phyloP scores from a whole-genome alignment of 2,113 vertebrate genomes.

The Ptilonorhynchus violaceus region DNA sequence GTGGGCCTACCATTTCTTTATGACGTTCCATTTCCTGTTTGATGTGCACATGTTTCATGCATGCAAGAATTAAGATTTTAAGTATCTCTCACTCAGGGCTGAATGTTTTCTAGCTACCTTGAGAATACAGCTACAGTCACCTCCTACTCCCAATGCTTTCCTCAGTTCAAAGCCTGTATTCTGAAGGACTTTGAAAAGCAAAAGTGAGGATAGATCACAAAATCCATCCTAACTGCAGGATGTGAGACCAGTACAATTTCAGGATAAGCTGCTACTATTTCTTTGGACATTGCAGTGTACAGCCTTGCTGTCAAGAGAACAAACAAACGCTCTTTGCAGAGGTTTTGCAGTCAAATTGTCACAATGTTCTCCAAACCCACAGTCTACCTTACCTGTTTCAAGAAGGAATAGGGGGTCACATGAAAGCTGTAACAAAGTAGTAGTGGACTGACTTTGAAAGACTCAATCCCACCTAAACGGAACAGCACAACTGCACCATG shows the following conservation, averaged over 20 bases:
- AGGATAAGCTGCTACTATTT: not conserved
- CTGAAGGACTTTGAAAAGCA: not conserved
- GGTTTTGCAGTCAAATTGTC: not conserved
- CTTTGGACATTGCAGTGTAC: not conserved
- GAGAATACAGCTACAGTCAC: not conserved
- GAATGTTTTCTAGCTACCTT: not conserved
- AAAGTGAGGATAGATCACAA: not conserved
- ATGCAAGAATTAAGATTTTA: not conserved
- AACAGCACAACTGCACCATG: not conserved
- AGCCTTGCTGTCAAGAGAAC: not conserved
- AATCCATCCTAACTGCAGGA: not conserved
- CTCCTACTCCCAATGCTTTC: not conserved
- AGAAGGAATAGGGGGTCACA: not conserved
- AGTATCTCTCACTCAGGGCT: not conserved
- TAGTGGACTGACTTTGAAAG: not conserved
- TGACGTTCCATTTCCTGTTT: not conserved
- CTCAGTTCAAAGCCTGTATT: not conserved
- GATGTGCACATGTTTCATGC: not conserved
- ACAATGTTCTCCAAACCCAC: not conserved
- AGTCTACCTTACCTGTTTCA: not conserved
- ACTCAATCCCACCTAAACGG: not conserved
- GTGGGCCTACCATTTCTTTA: not conserved
- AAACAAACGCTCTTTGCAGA: not conserved
- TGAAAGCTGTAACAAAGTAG: not conserved
- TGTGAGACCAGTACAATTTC: not conserved